These are phyloP conservation scores for Zophobas morio DNA, from an alignment of 1,140 invertebrate species.

Conservation along the genomic window DNA sequence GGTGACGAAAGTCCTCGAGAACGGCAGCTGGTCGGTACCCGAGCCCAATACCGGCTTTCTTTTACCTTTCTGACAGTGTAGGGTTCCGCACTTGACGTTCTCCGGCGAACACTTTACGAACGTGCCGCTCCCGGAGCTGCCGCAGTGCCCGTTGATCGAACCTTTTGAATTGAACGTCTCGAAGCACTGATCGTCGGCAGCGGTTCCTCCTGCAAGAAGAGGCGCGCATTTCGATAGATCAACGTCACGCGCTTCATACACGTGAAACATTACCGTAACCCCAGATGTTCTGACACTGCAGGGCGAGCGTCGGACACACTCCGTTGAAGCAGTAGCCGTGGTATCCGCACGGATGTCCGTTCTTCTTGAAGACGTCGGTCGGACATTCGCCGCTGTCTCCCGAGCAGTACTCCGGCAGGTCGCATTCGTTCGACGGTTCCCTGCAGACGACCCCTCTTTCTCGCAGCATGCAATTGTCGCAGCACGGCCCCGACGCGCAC, in stretches of 20 bases:
- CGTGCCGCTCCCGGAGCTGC: slow-evolving; percentile 80
- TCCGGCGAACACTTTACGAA: slow-evolving; percentile 89
- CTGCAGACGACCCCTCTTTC: slow-evolving; percentile 85
- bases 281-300: slow-evolving; percentile 94
- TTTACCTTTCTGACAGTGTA: slow-evolving; percentile 91
- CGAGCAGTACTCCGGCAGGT: slow-evolving; percentile 92
- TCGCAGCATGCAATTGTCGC: slow-evolving; percentile 81
- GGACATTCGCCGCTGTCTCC: slow-evolving; percentile 91
- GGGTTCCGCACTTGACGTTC: slow-evolving; percentile 89
- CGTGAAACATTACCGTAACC: slow-evolving; percentile 72
- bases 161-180: slow-evolving; percentile 96
- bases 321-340: slow-evolving; percentile 93
- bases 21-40: slow-evolving; percentile 76
- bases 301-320: slow-evolving; percentile 86
- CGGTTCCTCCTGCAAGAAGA: slow-evolving; percentile 73
- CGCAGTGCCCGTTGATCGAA: slow-evolving; percentile 94
- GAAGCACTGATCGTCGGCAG: slow-evolving; percentile 89
- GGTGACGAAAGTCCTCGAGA: slow-evolving; percentile 88
- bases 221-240: neutral
- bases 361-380: slow-evolving; percentile 89
- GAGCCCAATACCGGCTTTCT: slow-evolving; percentile 83
- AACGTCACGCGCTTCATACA: neutral
- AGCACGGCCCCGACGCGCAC: slow-evolving; percentile 94
- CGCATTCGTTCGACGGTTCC: slow-evolving; percentile 90
- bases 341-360: slow-evolving; percentile 81